Evolutionary conservation across 92 coral and sea anemone species (phyloP), one percentile per base, ranked within the genome.

Genomic region (Palythoa heliodiscus): DNA sequence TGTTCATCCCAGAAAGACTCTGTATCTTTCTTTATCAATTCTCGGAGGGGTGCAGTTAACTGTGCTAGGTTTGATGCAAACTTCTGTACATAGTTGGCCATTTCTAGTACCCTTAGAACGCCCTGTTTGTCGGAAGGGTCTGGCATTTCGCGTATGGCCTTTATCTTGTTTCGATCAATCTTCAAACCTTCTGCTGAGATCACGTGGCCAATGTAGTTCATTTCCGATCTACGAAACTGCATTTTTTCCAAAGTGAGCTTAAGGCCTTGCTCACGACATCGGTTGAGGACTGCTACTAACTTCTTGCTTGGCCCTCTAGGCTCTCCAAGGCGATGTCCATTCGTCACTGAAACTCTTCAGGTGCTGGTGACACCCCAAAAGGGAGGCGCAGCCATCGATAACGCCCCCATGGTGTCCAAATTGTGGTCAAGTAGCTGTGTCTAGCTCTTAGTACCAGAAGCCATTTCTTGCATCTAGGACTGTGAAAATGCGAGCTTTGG

Each of bases 261-360:
- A 3, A 89, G 24, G 52, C 85, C 87, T 72, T 86, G 82, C 10
- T 55, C 70, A 14, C 84, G 74, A 72, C 91, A 89, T 40, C 89
- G 68, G 69, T 87, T 89, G 50, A 88, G 84, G 78, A 90, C 84
- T 39, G 83, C 77, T 75, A 55, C 76, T 82, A 87, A 89, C 20
- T 88, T 81, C 54, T 83, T 73, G 83, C 90, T 47, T 80, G 82
- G 0, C 96, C 93, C 20, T 89, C 84, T 2, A 90, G 91, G 11
- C 87, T 91, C 47, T 80, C 87, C 71, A 91, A 82, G 48, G 86
- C 89, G 11, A 87, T 85, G 64, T 88, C 93, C 10, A 91, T 85
- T 76, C 93, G 82, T 53, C 91, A 83, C 67, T 93, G 93, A 61
- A 90, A 93, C 76, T 93, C 96, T 57, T 93, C 93, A 0, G 92